A percentile compares a stretch with the other conserved stretches of the same genome.
Evolutionary conservation across 1,140 invertebrate genomes (phyloP).

Genomic region (Drosophila kikkawai): DNA sequence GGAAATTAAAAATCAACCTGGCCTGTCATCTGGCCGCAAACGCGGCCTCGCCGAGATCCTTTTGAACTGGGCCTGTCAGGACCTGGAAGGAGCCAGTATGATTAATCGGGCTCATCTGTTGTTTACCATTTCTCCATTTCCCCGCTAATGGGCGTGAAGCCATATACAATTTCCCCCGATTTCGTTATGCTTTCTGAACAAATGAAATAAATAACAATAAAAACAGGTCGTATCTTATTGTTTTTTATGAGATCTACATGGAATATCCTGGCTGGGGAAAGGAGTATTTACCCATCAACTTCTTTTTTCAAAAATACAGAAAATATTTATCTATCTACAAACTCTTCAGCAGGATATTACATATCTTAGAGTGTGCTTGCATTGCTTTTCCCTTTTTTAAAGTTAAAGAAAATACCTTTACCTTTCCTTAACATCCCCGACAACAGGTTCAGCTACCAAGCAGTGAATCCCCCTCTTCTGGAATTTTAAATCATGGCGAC

Average conservation of each 20-base stretch:
- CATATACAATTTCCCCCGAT: slow-evolving; percentile 64
- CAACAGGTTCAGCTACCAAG: slow-evolving; percentile 59
- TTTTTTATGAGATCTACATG: not conserved
- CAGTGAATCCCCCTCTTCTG: slow-evolving; percentile 22
- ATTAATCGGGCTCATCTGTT: slow-evolving; percentile 79
- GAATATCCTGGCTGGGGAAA: not conserved
- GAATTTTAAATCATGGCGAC: slow-evolving; percentile 84
- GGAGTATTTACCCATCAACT: not conserved
- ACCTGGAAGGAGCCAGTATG: slow-evolving; percentile 31
- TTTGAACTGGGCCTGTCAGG: slow-evolving; percentile 42
- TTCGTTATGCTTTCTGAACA: slow-evolving; percentile 60
- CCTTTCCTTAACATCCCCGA: not conserved
- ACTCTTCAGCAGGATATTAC: not conserved
- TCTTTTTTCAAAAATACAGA: not conserved
- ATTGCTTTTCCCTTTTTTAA: not conserved
- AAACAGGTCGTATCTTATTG: not conserved
- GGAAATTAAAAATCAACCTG: slow-evolving; percentile 72
- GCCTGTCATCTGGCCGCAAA: slow-evolving; percentile 65
- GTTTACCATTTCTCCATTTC: slow-evolving; percentile 68
- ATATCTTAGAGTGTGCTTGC: not conserved
- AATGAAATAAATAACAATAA: not conserved
- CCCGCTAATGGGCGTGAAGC: slow-evolving; percentile 60
- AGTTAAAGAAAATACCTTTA: slow-evolving; percentile 1
- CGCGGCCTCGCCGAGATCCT: slow-evolving; percentile 19
- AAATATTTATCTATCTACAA: not conserved